Base-by-base conservation (phyloP, 2,113 vertebrate species). In the Takifugu bimaculatus region DNA sequence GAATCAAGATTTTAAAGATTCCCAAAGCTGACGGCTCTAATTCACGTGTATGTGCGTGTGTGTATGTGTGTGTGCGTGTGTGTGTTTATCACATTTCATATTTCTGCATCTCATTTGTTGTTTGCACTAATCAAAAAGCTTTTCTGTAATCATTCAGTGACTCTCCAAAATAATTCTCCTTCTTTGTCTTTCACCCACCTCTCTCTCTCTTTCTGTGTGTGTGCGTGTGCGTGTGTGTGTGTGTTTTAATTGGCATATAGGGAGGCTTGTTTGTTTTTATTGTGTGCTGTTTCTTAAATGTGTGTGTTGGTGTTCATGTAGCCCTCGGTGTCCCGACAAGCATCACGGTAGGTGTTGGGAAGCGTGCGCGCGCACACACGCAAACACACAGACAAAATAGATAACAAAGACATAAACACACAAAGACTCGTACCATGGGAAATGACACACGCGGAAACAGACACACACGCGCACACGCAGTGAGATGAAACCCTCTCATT, bases 211-310 rank as follows among this genome's bases (percentile, higher is more conserved):
- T 49, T 25, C 59, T 54, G 28, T 52, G 35, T 49, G 48, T 57
- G 35, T 26, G 1, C 54, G 61, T 66, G 49, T 65, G 32, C 50
- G 66, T 63, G 42, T 43, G 42, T 45, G 20, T 20, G 20, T 53
- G 67, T 63, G 47, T 77, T 84, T 83, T 87, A 87, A 87, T 86
- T 88, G 84, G 80, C 84, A 84, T 76, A 85, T 75, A 86, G 82
- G 76, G 76, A 82, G 76, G 78, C 75, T 80, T 88, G 83, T 88
- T 87, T 88, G 85, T 88, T 88, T 85, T 80, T 87, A 78, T 88
- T 87, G 78, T 81, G 66, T 78, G 74, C 70, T 80, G 78, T 75
- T 77, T 77, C 80, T 83, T 88, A 84, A 85, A 79, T 82, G 86
- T 81, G 82, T 82, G 80, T 85, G 80, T 84, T 80, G 74, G 71